A percentile compares a stretch with the other conserved stretches of the same genome.
phyloP scores from a whole-genome alignment of 2,113 vertebrate species.

The Protobothrops flavoviridis region DNA sequence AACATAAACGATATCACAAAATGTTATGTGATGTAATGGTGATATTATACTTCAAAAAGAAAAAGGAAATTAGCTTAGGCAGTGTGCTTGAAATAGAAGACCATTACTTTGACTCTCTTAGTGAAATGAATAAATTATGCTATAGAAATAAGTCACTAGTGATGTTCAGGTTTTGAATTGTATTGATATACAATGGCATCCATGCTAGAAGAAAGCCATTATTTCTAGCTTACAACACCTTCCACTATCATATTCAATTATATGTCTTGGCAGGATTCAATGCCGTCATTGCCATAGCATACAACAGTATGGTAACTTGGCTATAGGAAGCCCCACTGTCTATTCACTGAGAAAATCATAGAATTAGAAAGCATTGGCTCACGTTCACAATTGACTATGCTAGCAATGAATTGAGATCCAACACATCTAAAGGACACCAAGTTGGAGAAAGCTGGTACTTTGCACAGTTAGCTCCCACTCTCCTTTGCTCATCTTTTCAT shows the following conservation, averaged over 20 bases:
- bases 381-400: neutral
- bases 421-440: neutral
- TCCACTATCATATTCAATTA: neutral
- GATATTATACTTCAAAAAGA: constrained; percentile 10
- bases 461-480: neutral
- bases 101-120: neutral
- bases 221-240: neutral
- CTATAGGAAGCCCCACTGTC: neutral
- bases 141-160: neutral
- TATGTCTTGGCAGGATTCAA: neutral
- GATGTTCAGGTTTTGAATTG: neutral
- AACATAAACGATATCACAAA: neutral
- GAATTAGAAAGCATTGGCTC: neutral
- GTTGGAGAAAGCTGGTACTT: neutral
- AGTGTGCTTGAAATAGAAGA: constrained; percentile 2
- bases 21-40: neutral
- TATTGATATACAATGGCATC: neutral
- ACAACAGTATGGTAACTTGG: neutral
- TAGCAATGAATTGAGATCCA: neutral
- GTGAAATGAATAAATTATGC: neutral
- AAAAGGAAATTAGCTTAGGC: neutral
- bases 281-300: neutral
- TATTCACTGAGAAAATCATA: neutral
- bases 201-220: neutral
- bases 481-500: neutral